These are phyloP conservation scores for Anoplolepis gracilipes DNA, from an alignment of 1,140 invertebrate species.

Conservation along the genomic window DNA sequence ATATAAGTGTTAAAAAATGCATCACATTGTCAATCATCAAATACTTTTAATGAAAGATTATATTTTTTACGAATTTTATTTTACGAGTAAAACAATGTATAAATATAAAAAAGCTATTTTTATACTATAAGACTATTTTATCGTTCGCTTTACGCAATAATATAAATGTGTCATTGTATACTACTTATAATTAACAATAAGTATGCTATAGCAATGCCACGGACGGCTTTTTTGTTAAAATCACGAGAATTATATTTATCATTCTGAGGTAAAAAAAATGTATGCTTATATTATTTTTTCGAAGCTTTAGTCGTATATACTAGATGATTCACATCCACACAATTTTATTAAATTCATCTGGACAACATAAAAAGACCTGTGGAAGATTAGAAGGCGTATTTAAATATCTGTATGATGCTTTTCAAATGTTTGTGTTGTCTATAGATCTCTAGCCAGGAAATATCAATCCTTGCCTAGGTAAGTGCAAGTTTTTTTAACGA, in stretches of 20 bases:
- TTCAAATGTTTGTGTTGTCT: neutral
- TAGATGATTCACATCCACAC: too few relatives aligned
- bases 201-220: conserved; percentile 6
- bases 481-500: conserved; percentile 31
- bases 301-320: neutral
- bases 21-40: conserved; percentile 23
- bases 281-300: neutral
- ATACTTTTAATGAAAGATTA: neutral
- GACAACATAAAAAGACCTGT: neutral
- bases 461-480: neutral
- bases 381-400: neutral
- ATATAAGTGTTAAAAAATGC: neutral
- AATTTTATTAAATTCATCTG: neutral
- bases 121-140: neutral
- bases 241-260: conserved; percentile 31
- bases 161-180: neutral
- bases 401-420: neutral
- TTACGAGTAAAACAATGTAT: neutral
- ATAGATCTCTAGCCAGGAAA: neutral
- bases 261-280: neutral
- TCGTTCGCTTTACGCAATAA: neutral
- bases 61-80: neutral
- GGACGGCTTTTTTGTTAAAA: conserved; percentile 43
- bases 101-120: conserved; percentile 1
- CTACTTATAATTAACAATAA: neutral